Base-by-base conservation (phyloP, 92 coral and sea anemone species). In the Actinernus sp. region DNA sequence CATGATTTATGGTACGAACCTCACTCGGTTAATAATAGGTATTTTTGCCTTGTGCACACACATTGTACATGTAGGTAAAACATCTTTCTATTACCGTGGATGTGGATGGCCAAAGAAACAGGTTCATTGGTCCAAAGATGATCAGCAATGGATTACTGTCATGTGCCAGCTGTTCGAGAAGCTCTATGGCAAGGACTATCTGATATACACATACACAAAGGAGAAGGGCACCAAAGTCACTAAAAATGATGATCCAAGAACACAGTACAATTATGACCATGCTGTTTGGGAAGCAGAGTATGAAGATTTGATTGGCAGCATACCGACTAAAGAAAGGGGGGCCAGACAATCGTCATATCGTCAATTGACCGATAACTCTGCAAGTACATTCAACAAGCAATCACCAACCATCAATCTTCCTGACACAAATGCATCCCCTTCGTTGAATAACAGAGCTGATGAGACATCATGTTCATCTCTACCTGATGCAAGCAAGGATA, bases 61-160 rank as follows among this genome's bases (percentile, higher is more conserved):
- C 26, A 34, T 34, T 34, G 41, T 34, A 14, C 8, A 34, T 19
- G 21, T 26, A 73, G 81, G 82, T 33, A 50, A 74, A 37, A 74
- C 28, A 51, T 28, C 39, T 10, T 73, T 73, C 63, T 52, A 12
- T 29, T 71, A 26, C 63, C 61, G 80, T 10, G 87, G 87, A 27
- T 80, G 87, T 80, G 87, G 87, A 16, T 79, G 86, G 86, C 22
- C 41, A 32, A 52, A 36, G 13, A 79, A 79, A 51, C 47, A 28
- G 18, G 63, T 37, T 39, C 14, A 24, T 26, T 52, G 79, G 57
- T 49, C 69, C 9, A 29, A 44, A 5, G 51, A 61, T 5, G 87
- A 80, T 43, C 17, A 39, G n/a, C 13, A 26, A 17, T 80, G 87
- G 87, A 80, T 71, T 28, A 13, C 57, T 9, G 29, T 43, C 4